Evolutionary conservation across 1,140 invertebrate species (phyloP).

Genomic region (Archivesica marissinica): DNA sequence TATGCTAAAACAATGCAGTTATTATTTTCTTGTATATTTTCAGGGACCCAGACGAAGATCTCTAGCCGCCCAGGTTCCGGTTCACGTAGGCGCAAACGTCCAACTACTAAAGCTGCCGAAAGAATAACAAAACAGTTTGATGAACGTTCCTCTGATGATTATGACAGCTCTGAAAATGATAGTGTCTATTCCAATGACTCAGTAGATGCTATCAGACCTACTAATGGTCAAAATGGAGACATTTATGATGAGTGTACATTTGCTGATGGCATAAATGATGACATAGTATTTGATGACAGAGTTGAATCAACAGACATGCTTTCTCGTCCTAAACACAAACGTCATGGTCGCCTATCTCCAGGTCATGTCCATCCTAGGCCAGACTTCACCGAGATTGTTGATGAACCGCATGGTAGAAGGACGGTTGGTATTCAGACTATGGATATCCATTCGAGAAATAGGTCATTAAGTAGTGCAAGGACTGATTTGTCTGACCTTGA

Average conservation of each 20-base stretch:
- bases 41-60: constrained; percentile 71
- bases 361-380: not conserved
- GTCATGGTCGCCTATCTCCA: not conserved
- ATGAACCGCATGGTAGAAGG: constrained; percentile 46
- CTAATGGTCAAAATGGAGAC: not conserved
- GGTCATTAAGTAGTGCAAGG: constrained; percentile 3
- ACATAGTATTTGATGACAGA: constrained; percentile 1
- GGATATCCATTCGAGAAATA: not conserved
- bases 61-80: constrained; percentile 77
- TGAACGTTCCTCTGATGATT: constrained; percentile 77
- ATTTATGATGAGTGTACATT: not conserved
- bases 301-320: constrained; percentile 34
- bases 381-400: constrained; percentile 37
- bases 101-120: constrained; percentile 59
- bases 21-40: constrained; percentile 50
- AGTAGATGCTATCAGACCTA: constrained; percentile 25
- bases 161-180: constrained; percentile 78
- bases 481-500: constrained; percentile 46
- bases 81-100: constrained; percentile 70
- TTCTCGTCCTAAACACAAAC: constrained; percentile 13
- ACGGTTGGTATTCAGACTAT: constrained; percentile 53
- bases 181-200: constrained; percentile 78
- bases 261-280: constrained; percentile 34
- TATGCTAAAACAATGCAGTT: not conserved
- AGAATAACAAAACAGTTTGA: constrained; percentile 60